A percentile compares a stretch with the other conserved stretches of the same genome.
Evolutionary conservation across 2,797 vertebrate species (phyloP).

Genomic region (Thalassophryne amazonica): DNA sequence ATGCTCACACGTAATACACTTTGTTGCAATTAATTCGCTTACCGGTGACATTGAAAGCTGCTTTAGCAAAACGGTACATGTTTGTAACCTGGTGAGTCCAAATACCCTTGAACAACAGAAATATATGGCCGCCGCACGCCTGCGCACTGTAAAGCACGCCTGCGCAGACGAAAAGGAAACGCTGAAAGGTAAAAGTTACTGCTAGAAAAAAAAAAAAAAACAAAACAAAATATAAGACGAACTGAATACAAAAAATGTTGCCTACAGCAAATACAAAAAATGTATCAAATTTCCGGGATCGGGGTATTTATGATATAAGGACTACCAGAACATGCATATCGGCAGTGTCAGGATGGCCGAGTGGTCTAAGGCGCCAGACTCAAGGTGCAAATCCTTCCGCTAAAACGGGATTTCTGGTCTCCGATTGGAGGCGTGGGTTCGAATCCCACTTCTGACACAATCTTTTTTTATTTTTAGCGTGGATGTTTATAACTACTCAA

Average conservation of each 20-base stretch:
- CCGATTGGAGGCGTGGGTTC: slow-evolving; percentile 85
- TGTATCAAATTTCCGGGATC: no score
- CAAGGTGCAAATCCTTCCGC: slow-evolving; percentile 72
- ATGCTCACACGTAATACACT: fast-evolving
- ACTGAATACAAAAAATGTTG: no score
- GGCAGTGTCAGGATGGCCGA: slow-evolving; percentile 82
- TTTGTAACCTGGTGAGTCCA: not conserved
- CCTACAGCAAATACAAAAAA: no score
- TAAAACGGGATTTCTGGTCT: slow-evolving; percentile 76
- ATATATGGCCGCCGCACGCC: slow-evolving; percentile 61
- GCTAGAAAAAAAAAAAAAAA: no score
- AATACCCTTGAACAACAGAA: slow-evolving; percentile 78
- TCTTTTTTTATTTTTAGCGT: fast-evolving
- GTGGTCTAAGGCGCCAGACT: slow-evolving; percentile 87
- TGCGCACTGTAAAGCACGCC: slow-evolving; percentile 33
- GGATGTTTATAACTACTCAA: not conserved
- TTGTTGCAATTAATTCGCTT: not conserved
- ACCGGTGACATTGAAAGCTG: slow-evolving; percentile 69
- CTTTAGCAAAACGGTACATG: slow-evolving; percentile 77
- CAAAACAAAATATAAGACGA: no score
- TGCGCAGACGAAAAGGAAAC: not conserved
- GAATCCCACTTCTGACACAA: slow-evolving; percentile 84
- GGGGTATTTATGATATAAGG: no score
- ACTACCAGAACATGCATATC: not conserved
- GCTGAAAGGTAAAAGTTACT: no score